Evolutionary conservation across 2,797 vertebrate species (phyloP), one percentile per base, ranked within the genome.

Genomic region (Myripristis murdjan): DNA sequence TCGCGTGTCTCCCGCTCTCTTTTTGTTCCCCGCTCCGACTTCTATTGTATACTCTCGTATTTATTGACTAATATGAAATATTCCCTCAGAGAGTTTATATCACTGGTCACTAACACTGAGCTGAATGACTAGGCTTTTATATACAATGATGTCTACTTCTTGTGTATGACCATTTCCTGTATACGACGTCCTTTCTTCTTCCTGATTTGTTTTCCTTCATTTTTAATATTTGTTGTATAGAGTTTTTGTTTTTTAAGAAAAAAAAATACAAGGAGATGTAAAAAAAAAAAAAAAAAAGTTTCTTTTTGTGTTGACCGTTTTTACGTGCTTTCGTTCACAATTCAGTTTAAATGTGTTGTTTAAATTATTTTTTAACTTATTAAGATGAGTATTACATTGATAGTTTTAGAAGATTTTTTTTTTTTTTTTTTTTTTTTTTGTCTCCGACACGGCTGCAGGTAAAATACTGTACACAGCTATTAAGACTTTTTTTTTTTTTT

Each of bases 301-400:
- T n/a, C 33, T 72, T 6, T 66, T 55, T 77, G 67, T 43, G 59
- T 79, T 86, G 65, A 57, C 55, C n/a, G 62, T 74, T 69, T 74
- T 60, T 54, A 80, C 15, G 51, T 84, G 67, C 60, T 73, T 85
- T 67, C 82, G 59, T 72, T 90, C 75, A 82, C 85, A 70, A 10
- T 87, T 87, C 56, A 47, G 87, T 89, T 84, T 28, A 85, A 90
- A 87, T 85, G 82, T 91, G 71, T 76, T 83, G 53, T 88, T 91
- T 92, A 91, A 93, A 90, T 94, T 93, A 93, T 93, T 92, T 84
- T 89, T 77, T 92, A 92, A 94, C 90, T 94, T 94, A 94, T 95
- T 93, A 79, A 87, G 75, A 85, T 3, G 37, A 85, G 80, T 90
- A 81, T 91, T 91, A 83, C 76, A 82, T 87, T 89, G 75, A 75